These are phyloP conservation scores for Macropodus opercularis DNA, from an alignment of 2,797 vertebrate genomes.

Conservation along the genomic window DNA sequence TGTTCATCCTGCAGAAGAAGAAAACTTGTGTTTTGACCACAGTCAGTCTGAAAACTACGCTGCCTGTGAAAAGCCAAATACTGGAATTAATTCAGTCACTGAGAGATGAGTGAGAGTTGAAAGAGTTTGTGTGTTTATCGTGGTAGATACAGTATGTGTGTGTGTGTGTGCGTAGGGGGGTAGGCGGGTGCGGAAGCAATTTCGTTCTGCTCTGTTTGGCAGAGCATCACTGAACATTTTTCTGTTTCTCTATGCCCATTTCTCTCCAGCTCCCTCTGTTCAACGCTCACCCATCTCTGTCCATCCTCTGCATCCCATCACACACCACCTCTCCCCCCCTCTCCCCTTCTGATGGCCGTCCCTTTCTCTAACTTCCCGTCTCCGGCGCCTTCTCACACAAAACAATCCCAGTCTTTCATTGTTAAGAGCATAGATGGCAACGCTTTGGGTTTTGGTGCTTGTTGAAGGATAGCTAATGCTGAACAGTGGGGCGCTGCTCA, in stretches of 20 bases:
- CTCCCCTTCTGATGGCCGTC: neutral
- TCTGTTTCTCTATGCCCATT: constrained; percentile 44
- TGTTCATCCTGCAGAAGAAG: constrained; percentile 49
- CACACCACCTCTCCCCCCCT: constrained; percentile 6
- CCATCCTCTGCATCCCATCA: constrained; percentile 36
- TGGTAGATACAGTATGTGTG: constrained; percentile 4
- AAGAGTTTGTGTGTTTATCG: constrained; percentile 34
- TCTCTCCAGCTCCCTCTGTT: constrained; percentile 31
- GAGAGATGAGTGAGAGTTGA: constrained; percentile 17
- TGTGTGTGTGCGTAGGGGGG: constrained; percentile 4
- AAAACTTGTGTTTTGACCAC: neutral
- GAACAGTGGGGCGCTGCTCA: constrained; percentile 5
- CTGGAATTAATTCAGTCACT: constrained; percentile 9
- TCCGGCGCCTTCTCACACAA: constrained; percentile 4
- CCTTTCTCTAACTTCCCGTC: neutral
- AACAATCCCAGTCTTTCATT: neutral
- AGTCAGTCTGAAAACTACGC: neutral
- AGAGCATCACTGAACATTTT: constrained; percentile 69
- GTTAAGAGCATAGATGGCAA: neutral
- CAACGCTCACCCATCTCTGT: constrained; percentile 33
- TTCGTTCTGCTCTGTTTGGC: constrained; percentile 81
- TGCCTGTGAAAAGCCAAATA: constrained; percentile 4
- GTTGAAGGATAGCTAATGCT: constrained; percentile 7
- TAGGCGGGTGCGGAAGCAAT: constrained; percentile 53
- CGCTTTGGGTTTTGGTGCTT: neutral